phyloP scores from a whole-genome alignment of 1,140 invertebrate species.

The Zaprionus africanus region DNA sequence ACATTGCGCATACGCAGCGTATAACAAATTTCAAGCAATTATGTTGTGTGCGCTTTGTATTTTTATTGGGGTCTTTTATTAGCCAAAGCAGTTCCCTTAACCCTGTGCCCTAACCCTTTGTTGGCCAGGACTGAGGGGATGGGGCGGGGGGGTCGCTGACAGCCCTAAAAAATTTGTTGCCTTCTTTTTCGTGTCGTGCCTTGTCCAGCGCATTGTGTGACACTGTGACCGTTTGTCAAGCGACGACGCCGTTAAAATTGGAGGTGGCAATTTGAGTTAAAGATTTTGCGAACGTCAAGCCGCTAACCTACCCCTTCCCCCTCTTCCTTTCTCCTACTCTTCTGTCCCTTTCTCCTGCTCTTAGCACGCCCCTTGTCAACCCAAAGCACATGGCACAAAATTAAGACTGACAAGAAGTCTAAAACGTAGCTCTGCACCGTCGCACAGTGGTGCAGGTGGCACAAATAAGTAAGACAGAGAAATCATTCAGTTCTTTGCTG shows the following conservation, averaged over 20 bases:
- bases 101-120: conserved; percentile 36
- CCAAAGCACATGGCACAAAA: conserved; percentile 44
- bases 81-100: conserved; percentile 49
- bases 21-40: conserved; percentile 55
- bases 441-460: conserved; percentile 43
- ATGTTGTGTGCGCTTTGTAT: conserved; percentile 32
- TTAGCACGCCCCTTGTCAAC: conserved; percentile 17
- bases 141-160: conserved; percentile 34
- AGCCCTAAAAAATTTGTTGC: conserved; percentile 62
- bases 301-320: background rate
- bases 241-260: conserved; percentile 54
- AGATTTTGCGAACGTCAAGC: conserved; percentile 48
- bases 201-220: conserved; percentile 70
- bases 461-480: background rate
- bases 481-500: background rate
- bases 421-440: conserved; percentile 20
- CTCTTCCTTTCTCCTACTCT: background rate
- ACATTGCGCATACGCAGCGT: background rate
- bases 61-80: conserved; percentile 52
- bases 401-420: conserved; percentile 75
- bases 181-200: conserved; percentile 47
- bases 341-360: background rate
- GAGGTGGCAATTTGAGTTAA: conserved; percentile 73
- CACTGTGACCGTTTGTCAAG: conserved; percentile 75
- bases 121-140: no score